Evolutionary conservation across 2,797 vertebrate species (phyloP).

Genomic region (Tenualosa ilisha): DNA sequence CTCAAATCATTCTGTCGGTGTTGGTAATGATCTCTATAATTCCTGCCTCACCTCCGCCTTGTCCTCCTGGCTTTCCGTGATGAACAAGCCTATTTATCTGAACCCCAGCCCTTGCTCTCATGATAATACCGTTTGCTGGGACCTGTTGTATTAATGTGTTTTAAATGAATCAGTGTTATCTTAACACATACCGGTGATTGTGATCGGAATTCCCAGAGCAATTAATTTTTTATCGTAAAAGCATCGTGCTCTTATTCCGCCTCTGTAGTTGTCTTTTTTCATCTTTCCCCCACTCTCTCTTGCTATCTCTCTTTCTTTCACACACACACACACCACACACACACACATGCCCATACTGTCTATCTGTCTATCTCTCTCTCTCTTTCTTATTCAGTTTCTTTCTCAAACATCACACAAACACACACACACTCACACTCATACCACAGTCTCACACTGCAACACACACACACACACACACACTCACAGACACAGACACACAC

Average conservation of each 20-base stretch:
- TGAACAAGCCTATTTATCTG: constrained; percentile 34
- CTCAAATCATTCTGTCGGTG: constrained; percentile 35
- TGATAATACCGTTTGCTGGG: constrained; percentile 24
- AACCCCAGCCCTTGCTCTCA: not conserved
- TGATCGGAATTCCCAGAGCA: constrained; percentile 67
- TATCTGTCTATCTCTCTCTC: not conserved
- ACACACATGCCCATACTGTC: not conserved
- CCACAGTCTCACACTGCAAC: not conserved
- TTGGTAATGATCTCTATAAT: constrained; percentile 54
- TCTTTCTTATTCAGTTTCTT: too few species aligned
- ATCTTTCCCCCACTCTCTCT: constrained; percentile 32
- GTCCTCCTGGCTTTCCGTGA: constrained; percentile 43
- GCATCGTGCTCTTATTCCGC: not conserved
- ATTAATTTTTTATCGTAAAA: constrained; percentile 64
- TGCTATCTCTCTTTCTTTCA: constrained; percentile 49
- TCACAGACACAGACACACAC: constrained; percentile 31
- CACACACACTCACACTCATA: not conserved
- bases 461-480: not conserved
- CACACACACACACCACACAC: constrained; percentile 31
- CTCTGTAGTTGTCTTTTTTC: not conserved
- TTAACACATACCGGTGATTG: constrained; percentile 60
- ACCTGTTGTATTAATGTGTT: constrained; percentile 54
- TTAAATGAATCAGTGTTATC: constrained; percentile 54
- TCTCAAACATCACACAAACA: not conserved
- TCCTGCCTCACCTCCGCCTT: constrained; percentile 46